Base-by-base conservation (phyloP, 92 coral and sea anemone genomes). In the Porites rus region DNA sequence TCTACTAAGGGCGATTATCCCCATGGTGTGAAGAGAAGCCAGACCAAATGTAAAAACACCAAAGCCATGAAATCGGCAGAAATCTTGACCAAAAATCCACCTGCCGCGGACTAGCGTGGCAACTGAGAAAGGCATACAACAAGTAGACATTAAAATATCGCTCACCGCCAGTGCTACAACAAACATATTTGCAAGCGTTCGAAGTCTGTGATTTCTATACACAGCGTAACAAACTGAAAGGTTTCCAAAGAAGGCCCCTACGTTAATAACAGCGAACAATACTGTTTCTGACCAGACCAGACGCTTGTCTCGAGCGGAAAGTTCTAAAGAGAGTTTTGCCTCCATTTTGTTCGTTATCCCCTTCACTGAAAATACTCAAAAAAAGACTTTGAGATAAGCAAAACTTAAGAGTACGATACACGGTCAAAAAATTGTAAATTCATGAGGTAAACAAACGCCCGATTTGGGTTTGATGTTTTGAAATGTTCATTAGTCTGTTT, bases 61-160 rank as follows among this genome's bases (percentile, higher is more conserved):
- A 50, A 94, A 94, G 6, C 97, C 97, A 51, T 91, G 92, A 5
- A 92, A 77, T 16, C 82, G 87, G 63, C 97, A 94, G 50, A 87
- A 91, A 0, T 56, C 14, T 4, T 71, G n/a, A 10, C 89, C 89
- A 77, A 89, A 82, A 8, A 56, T 50, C 88, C 94, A 94, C 22
- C 14, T 59, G 7, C 97, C 95, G 6, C 65, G 82, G 12, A 79
- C 62, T 20, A 92, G 88, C 1, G 90, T 89, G 10, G 17, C 88
- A 14, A 92, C 82, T 8, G 97, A 59, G 28, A 89, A 88, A 14
- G 95, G 94, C 90, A 94, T 94, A 69, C 95, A 86, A 64, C 86
- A 84, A 16, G 92, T 66, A 0, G 94, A 88, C 91, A 89, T 92
- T 1, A 89, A 65, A 53, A 94, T 94, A n/a, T 94, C 95, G 25